These are phyloP conservation scores for Leptinotarsa defecta DNA, from an alignment of 1,140 invertebrate genomes.

Conservation along the genomic window DNA sequence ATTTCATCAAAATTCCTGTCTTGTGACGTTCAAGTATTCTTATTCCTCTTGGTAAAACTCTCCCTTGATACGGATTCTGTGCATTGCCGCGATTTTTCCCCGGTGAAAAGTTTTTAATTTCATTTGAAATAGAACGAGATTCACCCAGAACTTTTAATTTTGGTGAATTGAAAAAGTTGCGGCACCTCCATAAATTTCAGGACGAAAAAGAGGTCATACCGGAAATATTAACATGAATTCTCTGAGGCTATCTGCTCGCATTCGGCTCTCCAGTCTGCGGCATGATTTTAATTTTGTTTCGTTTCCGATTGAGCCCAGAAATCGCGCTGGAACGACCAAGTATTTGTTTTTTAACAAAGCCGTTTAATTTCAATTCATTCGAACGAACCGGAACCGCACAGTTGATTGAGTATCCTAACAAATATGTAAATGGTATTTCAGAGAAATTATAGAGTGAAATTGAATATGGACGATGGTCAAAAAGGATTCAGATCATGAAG, in stretches of 20 bases:
- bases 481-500: no score
- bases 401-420: no score
- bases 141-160: slow-evolving; percentile 21
- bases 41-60: no score
- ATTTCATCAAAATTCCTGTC: no score
- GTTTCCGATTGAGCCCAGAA: neutral
- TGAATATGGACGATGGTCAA: no score
- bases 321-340: neutral
- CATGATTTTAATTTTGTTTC: neutral
- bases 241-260: neutral
- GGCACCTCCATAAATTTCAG: neutral
- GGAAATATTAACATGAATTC: slow-evolving; percentile 6
- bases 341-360: neutral
- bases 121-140: slow-evolving; percentile 11
- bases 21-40: no score
- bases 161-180: slow-evolving; percentile 23
- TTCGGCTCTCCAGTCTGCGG: neutral
- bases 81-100: neutral
- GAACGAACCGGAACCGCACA: no score
- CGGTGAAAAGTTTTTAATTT: slow-evolving; percentile 19
- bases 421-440: no score
- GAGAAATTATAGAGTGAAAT: no score
- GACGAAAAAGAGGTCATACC: neutral
- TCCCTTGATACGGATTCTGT: no score
- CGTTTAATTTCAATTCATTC: neutral